A percentile compares a stretch with the other conserved stretches of the same genome.
Evolutionary conservation across 2,113 vertebrate genomes (phyloP).

Genomic region (Xiphorhynchus elegans): DNA sequence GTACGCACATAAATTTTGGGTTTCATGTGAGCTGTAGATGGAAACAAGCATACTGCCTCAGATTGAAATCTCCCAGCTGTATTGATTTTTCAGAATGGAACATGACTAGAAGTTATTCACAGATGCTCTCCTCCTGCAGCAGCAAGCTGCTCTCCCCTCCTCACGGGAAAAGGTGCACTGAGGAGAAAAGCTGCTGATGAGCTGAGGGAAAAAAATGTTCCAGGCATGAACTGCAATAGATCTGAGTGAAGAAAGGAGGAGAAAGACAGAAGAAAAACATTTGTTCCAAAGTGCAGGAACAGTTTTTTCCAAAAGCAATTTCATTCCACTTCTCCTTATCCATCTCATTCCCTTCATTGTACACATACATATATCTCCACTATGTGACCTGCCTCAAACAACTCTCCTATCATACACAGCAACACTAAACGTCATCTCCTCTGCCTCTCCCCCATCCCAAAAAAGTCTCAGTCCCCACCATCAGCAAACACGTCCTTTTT

Average conservation of each 20-base stretch:
- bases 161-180: background rate
- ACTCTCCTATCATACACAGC: background rate
- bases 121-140: slow-evolving; percentile 2
- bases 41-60: slow-evolving; percentile 51
- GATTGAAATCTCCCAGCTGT: slow-evolving; percentile 51
- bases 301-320: background rate
- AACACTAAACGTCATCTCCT: background rate
- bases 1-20: slow-evolving; percentile 54
- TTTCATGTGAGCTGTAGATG: slow-evolving; percentile 39
- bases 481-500: background rate
- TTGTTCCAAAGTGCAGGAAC: background rate
- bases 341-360: background rate
- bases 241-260: background rate
- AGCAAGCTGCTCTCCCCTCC: slow-evolving; percentile 43
- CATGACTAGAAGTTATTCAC: slow-evolving; percentile 42
- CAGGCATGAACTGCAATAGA: background rate
- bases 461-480: background rate
- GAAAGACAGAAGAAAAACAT: background rate
- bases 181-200: background rate
- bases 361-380: fast-evolving
- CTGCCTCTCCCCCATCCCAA: background rate
- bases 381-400: background rate
- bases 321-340: background rate
- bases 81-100: slow-evolving; percentile 59
- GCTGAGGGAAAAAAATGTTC: background rate